Evolutionary conservation across 2,888 invertebrate genomes (phyloP).

Genomic region (Agrenia bidenticulata): DNA sequence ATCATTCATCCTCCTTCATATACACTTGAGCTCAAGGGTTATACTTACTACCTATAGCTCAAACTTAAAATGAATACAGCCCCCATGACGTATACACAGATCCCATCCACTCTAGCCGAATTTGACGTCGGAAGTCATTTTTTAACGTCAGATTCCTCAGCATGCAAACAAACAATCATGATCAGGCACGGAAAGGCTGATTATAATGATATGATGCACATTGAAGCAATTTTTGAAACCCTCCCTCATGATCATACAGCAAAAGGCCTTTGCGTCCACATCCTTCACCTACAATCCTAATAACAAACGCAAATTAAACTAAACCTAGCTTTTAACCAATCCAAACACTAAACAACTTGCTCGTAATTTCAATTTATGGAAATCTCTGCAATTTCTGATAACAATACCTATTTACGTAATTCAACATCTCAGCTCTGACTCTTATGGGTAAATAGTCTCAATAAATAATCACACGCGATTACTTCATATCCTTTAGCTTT

Average conservation of each 20-base stretch:
- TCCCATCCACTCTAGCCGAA: background rate
- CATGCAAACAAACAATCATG: slow-evolving; percentile 19
- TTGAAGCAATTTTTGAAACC: background rate
- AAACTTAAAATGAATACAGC: too few relatives aligned
- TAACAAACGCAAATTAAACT: too few relatives aligned
- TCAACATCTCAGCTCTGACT: too few relatives aligned
- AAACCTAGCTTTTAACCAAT: background rate
- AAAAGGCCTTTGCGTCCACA: background rate
- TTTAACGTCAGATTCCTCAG: slow-evolving; percentile 1
- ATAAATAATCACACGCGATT: slow-evolving; percentile 9
- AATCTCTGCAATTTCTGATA: too few relatives aligned
- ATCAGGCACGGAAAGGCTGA: background rate
- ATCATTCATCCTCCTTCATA: background rate
- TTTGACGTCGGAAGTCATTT: slow-evolving; percentile 9
- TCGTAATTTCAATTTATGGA: background rate
- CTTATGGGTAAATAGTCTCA: background rate
- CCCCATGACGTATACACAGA: too few relatives aligned
- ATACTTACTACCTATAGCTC: too few relatives aligned
- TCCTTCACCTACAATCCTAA: background rate
- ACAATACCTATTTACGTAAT: too few relatives aligned
- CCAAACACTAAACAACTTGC: background rate
- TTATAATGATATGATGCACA: background rate
- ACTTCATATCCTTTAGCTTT: background rate
- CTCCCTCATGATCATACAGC: background rate
- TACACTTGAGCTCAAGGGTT: too few relatives aligned